Base-by-base conservation (phyloP, 2,797 vertebrate species). In the Lutjanus campechanus region DNA sequence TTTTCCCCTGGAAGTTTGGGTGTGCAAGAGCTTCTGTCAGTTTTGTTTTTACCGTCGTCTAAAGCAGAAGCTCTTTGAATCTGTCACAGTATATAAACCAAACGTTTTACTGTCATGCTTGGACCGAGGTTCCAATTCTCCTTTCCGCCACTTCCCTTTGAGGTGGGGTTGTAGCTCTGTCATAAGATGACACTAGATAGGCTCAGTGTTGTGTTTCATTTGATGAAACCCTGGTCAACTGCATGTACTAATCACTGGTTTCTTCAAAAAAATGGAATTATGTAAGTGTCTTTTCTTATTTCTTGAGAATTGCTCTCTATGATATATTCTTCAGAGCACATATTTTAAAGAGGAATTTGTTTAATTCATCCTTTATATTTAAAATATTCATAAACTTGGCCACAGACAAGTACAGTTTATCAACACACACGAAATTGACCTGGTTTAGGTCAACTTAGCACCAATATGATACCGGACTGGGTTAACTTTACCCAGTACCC, bases 121-220 rank as follows among this genome's bases (percentile, higher is more conserved):
- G 7, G 50, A 67, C 29, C 8, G 61, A 59, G 29, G 86, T 90
- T 90, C 73, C 89, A 88, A 74, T 91, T 92, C 88, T 87, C 54
- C 16, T 84, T 71, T 77, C 5, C 40, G 61, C 61, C 80, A 87
- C 84, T 91, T 92, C 91, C 85, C 68, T 53, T 85, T 83, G 47
- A 16, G 25, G n/a, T 64, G 54, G 44, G 60, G 47, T 22, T 9
- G 16, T 47, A 51, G 40, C 51, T 59, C 17, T 73, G 25, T 22
- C 40, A 64, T n/a, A 55, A 43, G 20, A 70, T 56, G 20, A 17
- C 25, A 19, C 13, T 11, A 47, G 22, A 59, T 36, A 2, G 3
- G 8, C 11, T 49, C 6, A 22, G 68, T 8, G 0, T 19, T 59
- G 36, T n/a, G 13, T 22, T 3, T 67, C 3, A 12, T 40, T 79